A percentile compares a stretch with the other conserved stretches of the same genome.
Conservation (phyloP, 2,888 invertebrate genomes). For the Diplolepis rosae region DNA sequence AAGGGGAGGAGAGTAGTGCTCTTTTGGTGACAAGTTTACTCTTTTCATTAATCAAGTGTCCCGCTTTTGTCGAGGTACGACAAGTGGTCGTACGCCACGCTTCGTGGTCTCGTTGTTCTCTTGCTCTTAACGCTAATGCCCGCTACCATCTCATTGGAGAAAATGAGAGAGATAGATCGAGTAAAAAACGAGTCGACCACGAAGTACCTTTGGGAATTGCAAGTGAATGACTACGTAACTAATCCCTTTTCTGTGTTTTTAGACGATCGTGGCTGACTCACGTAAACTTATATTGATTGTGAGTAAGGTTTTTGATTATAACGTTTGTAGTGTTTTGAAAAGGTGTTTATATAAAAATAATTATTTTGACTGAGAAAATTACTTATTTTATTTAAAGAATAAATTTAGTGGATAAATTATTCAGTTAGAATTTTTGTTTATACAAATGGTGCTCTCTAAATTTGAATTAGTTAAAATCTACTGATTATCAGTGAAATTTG, state of each 20-base stretch:
- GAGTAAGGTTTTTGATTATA: too few relatives aligned
- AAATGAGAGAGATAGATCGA: slow-evolving; percentile 30
- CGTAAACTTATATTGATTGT: not conserved
- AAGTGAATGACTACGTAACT: slow-evolving; percentile 8
- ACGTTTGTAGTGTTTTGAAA: too few relatives aligned
- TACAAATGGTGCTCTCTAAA: too few relatives aligned
- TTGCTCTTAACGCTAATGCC: slow-evolving; percentile 69
- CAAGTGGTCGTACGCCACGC: slow-evolving; percentile 53
- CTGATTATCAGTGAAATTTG: too few relatives aligned
- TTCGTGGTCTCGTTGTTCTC: slow-evolving; percentile 67
- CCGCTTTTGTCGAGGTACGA: slow-evolving; percentile 61
- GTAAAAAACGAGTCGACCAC: not conserved
- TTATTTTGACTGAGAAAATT: too few relatives aligned
- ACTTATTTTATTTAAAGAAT: too few relatives aligned
- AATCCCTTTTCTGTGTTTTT: not conserved
- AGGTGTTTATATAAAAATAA: too few relatives aligned
- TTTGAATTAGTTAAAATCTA: too few relatives aligned
- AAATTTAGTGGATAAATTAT: too few relatives aligned
- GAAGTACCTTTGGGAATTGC: slow-evolving; percentile 4
- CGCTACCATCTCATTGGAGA: slow-evolving; percentile 52
- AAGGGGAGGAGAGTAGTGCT: slow-evolving; percentile 26
- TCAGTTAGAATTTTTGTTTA: too few relatives aligned
- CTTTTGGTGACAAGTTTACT: slow-evolving; percentile 66
- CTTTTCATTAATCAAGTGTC: slow-evolving; percentile 67
- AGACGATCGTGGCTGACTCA: not conserved